Evolutionary conservation across 2,797 vertebrate genomes (phyloP).

Genomic region (Galago senegalensis): DNA sequence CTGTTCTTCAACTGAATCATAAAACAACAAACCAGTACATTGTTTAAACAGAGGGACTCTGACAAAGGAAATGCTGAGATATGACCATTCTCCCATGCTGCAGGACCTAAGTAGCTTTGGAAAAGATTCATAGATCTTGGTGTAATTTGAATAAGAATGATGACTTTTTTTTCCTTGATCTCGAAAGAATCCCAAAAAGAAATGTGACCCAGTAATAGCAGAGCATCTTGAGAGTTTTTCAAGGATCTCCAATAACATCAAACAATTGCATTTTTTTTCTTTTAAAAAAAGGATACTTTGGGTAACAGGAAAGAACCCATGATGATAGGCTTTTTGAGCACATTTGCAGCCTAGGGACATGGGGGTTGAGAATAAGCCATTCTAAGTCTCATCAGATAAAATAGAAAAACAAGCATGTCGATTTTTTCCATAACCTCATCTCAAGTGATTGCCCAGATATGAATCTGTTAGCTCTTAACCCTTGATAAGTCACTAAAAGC

Average conservation of each 20-base stretch:
- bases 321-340: background rate
- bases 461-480: background rate
- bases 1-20: background rate
- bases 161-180: background rate
- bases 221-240: background rate
- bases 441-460: background rate
- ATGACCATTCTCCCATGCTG: background rate
- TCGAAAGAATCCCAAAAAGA: background rate
- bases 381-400: slow-evolving; percentile 23
- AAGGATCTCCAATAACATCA: background rate
- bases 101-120: background rate
- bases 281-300: background rate
- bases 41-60: background rate
- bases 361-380: slow-evolving; percentile 26
- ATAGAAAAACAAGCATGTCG: background rate
- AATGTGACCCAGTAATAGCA: background rate
- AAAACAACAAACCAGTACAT: background rate
- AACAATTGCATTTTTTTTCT: background rate
- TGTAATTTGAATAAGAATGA: background rate
- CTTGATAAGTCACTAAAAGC: background rate
- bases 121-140: background rate
- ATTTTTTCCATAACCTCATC: background rate
- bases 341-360: background rate
- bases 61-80: background rate
- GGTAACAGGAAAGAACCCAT: background rate